phyloP scores from a whole-genome alignment of 2,113 vertebrate species.

The Brachyhypopomus occidentalis region DNA sequence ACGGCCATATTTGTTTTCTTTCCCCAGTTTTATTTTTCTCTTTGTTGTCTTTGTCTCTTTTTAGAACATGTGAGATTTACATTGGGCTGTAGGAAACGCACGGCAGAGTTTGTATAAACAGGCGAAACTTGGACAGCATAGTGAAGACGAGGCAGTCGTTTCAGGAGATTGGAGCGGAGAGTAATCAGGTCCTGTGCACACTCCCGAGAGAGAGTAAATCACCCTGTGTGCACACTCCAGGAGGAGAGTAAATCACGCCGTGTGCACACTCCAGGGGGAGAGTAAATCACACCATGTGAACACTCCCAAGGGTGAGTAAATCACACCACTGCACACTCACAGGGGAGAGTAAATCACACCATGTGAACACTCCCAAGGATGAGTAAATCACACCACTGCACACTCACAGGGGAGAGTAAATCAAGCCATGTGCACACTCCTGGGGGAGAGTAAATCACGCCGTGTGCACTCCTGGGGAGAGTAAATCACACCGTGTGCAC shows the following conservation, averaged over 20 bases:
- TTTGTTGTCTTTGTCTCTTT: not conserved
- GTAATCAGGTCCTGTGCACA: slow-evolving; percentile 71
- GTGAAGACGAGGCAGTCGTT: slow-evolving; percentile 75
- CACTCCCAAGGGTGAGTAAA: no score
- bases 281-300: no score
- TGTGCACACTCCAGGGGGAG: no score
- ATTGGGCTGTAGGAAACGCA: slow-evolving; percentile 56
- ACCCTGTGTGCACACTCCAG: no score
- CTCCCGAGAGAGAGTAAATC: slow-evolving; percentile 59
- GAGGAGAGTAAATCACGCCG: no score
- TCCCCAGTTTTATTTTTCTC: not conserved
- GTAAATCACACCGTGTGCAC: no score
- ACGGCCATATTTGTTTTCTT: slow-evolving; percentile 16
- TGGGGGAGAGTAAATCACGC: no score
- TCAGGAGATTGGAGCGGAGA: slow-evolving; percentile 80
- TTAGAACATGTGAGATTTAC: slow-evolving; percentile 16
- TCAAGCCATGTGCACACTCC: slow-evolving; percentile 56
- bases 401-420: slow-evolving; percentile 74
- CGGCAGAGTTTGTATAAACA: slow-evolving; percentile 58
- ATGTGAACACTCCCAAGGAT: no score
- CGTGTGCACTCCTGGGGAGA: no score
- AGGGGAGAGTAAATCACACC: slow-evolving; percentile 66
- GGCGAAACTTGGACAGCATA: slow-evolving; percentile 63
- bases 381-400: no score
- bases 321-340: slow-evolving; percentile 71